Conservation (phyloP, 2,888 invertebrate species). For the Tupiocoris notatus region DNA sequence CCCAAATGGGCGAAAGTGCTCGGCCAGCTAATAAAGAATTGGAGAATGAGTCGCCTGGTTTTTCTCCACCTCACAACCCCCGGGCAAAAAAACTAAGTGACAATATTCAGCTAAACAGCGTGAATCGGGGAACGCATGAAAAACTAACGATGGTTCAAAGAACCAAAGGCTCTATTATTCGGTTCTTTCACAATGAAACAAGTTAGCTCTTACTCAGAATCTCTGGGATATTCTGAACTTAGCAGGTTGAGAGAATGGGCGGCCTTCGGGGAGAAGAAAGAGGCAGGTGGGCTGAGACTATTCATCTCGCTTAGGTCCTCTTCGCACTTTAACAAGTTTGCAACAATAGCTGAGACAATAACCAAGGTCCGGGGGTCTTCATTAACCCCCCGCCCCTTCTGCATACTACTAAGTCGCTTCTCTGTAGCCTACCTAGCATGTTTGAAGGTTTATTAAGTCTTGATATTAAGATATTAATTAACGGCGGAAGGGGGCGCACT, state of each 20-base stretch:
- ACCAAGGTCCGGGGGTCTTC: conserved; percentile 27
- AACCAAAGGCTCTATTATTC: neutral
- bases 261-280: neutral
- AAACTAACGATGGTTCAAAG: too few species aligned
- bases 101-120: too few species aligned
- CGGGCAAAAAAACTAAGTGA: neutral
- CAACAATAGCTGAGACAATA: conserved; percentile 32
- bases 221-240: neutral
- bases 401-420: neutral
- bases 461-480: conserved; percentile 42
- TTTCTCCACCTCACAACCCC: too few species aligned
- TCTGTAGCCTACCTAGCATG: conserved; percentile 4
- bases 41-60: too few species aligned
- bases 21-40: too few species aligned
- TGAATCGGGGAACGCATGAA: too few species aligned
- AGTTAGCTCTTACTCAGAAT: neutral
- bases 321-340: conserved; percentile 29
- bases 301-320: conserved; percentile 5
- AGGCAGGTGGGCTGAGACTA: neutral
- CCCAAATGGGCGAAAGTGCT: too few species aligned
- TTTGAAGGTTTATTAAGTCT: conserved; percentile 42
- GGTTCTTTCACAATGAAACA: neutral
- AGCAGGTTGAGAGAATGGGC: neutral
- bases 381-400: conserved; percentile 29
- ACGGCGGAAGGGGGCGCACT: conserved; percentile 19